Conservation (phyloP, 2,113 vertebrate genomes). For the Arothron firmamentum region DNA sequence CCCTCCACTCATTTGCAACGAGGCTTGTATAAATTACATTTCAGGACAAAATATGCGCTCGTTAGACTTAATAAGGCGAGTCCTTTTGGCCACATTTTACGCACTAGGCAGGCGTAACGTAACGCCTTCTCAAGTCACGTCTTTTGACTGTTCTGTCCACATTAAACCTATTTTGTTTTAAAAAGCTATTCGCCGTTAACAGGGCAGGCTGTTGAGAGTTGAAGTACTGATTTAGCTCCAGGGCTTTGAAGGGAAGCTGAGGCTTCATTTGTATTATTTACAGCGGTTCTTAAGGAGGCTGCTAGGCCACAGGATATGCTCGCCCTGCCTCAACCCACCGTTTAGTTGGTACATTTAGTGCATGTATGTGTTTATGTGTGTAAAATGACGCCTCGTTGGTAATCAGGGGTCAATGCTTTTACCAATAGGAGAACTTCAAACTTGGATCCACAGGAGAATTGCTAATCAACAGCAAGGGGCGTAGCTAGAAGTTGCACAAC, state of each 20-base stretch:
- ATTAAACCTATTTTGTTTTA: neutral
- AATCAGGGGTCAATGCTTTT: too few species aligned
- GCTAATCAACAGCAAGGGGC: too few species aligned
- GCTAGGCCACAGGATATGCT: slow-evolving; percentile 25
- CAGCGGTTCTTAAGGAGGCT: slow-evolving; percentile 17
- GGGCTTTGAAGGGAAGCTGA: neutral
- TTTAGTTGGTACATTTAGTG: neutral
- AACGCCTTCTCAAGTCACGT: slow-evolving; percentile 15
- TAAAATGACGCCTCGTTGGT: neutral
- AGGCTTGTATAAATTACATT: slow-evolving; percentile 33
- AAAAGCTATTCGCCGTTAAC: neutral
- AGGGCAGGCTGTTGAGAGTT: neutral
- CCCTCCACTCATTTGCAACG: slow-evolving; percentile 27
- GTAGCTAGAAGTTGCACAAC: too few species aligned
- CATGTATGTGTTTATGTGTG: neutral
- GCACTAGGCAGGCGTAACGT: slow-evolving; percentile 23
- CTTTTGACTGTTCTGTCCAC: slow-evolving; percentile 4
- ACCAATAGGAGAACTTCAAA: too few species aligned
- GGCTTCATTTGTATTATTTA: slow-evolving; percentile 12
- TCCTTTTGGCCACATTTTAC: slow-evolving; percentile 20
- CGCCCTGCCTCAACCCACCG: neutral
- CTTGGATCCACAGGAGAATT: too few species aligned
- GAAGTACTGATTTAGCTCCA: slow-evolving; percentile 15
- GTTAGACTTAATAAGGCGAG: neutral
- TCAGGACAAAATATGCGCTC: slow-evolving; percentile 19